These are phyloP conservation scores for Lophochroa leadbeateri DNA, from an alignment of 2,113 vertebrate genomes.

Conservation along the genomic window DNA sequence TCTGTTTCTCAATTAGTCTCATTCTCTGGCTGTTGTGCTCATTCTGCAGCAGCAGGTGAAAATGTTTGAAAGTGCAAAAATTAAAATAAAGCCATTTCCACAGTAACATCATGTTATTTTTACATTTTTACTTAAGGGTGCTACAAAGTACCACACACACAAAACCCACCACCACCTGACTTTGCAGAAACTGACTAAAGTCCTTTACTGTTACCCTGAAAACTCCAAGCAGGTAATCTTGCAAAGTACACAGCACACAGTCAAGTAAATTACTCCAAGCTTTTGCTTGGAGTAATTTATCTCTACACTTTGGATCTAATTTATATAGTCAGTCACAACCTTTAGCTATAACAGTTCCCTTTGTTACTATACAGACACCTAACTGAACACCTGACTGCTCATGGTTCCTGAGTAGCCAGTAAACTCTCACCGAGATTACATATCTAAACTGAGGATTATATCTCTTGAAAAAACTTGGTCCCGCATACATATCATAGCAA, in stretches of 20 bases:
- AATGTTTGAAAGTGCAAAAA: background rate
- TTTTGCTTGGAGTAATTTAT: background rate
- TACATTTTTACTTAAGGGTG: background rate
- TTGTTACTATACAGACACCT: background rate
- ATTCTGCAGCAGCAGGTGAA: background rate
- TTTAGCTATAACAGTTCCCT: background rate
- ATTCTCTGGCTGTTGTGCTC: background rate
- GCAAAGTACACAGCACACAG: accelerated
- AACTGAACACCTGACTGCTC: background rate
- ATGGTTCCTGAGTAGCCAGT: background rate
- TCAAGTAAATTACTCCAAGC: background rate
- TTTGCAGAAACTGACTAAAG: background rate
- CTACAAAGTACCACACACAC: background rate
- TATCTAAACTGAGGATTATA: background rate
- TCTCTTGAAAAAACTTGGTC: background rate
- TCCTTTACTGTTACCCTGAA: background rate
- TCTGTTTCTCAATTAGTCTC: background rate
- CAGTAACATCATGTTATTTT: background rate
- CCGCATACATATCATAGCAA: background rate
- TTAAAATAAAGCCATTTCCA: background rate
- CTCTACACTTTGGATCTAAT: background rate
- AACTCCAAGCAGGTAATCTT: background rate
- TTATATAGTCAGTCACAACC: background rate
- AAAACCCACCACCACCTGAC: background rate
- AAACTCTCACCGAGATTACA: background rate